Evolutionary conservation across 2,113 vertebrate genomes (phyloP), one percentile per base, ranked within the genome.

Genomic region (Arizona elegans): DNA sequence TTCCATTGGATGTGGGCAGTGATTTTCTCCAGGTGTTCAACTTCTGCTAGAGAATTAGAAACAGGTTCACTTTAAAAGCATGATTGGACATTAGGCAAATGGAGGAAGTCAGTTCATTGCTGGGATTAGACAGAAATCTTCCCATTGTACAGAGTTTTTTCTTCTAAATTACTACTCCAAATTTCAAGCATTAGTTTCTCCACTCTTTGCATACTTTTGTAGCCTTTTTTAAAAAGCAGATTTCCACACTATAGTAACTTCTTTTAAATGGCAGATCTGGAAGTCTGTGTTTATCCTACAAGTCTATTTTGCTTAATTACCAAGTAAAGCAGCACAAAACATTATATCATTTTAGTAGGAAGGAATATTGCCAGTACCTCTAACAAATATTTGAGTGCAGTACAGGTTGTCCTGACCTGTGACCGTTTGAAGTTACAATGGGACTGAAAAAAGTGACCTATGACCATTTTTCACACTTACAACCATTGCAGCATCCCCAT

Each of bases 1-100:
- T 90, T 93, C 94, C 95, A 95, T 56, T 89, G 81, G n/a, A 58
- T 55, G 15, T 70, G 38, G 19, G 38, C 19, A n/a, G 54, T 33
- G 15, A 91, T 19, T 10, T 52, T 24, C 50, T 94, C 81, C 23
- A 9, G 33, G 86, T 38, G 43, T 85, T 54, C 10, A 52, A 2
- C 11, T 7, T 26, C 52, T 3, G 13, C 91, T 92, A 53, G 1
- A n/a, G 13, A 33, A 55, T 9, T 86, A n/a, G 24, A 11, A 29
- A 94, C 1, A 95, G 92, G 10, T 8, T 47, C 33, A 89, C 8
- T 47, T 8, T 90, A 90, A 50, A 56, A 89, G 2, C 5, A 21
- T 33, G 29, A 56, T 88, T n/a, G 56, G 10, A 47, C 11, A 17
- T 43, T 26, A 56, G 38, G 43, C 0, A 1, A 29, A 8, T 5